Percentiles rank a stretch among this genome's conserved stretches.
Conservation (phyloP, 2,113 vertebrate species). For the Ploceus nigricollis region DNA sequence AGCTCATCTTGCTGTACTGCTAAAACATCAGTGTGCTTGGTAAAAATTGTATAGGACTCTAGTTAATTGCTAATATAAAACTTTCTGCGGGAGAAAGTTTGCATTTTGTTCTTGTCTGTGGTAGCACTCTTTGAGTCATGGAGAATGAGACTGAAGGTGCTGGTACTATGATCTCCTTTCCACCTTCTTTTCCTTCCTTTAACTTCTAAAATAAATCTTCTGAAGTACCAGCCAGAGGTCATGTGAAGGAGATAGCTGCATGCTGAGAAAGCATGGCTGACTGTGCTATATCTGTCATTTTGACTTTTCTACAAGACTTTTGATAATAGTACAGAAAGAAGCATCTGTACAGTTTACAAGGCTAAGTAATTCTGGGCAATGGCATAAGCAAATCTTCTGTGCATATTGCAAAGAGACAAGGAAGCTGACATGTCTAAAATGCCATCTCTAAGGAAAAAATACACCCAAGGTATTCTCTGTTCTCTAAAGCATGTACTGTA, state of each 20-base stretch:
- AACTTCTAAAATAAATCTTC: not conserved
- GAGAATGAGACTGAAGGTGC: not conserved
- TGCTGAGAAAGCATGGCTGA: not conserved
- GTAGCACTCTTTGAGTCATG: not conserved
- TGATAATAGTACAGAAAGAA: not conserved
- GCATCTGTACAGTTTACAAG: not conserved
- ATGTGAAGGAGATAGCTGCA: not conserved
- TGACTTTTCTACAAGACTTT: not conserved
- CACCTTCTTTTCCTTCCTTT: not conserved
- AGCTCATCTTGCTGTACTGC: not conserved
- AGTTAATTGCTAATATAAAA: not conserved
- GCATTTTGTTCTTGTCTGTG: not conserved
- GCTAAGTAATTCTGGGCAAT: not conserved
- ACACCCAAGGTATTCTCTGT: not conserved
- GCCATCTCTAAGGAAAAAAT: not conserved
- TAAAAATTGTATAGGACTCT: not conserved
- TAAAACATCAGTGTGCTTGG: not conserved
- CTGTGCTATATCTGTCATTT: not conserved
- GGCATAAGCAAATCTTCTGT: not conserved
- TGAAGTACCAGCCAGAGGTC: not conserved
- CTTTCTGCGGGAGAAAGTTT: not conserved
- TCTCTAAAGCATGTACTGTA: not conserved
- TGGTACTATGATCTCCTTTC: not conserved
- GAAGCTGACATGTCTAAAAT: not conserved
- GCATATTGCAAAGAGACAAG: not conserved